Evolutionary conservation across 2,797 vertebrate genomes (phyloP), one percentile per base, ranked within the genome.

Genomic region (Microctenopoma steveboyesi): DNA sequence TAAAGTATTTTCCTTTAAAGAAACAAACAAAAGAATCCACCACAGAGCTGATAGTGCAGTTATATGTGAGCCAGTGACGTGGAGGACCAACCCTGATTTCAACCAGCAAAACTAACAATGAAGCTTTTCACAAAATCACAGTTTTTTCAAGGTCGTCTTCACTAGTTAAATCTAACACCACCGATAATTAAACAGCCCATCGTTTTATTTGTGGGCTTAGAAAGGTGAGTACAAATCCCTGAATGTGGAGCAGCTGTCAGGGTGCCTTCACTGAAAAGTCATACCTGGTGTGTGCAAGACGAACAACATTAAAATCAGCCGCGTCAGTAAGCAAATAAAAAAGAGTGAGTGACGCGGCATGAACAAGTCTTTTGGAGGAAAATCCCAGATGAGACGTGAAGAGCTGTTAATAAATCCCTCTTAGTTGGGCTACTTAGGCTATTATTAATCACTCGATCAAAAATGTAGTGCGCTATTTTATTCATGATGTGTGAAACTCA

Each of bases 381-480:
- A 79, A 86, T 91, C 88, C 88, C 79, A 85, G 67, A 58, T 40
- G 71, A 83, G 70, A 77, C 45, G 77, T 74, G 75, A 68, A 30
- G 67, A 79, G 49, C 43, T 75, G 85, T 59, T 63, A 72, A 90
- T 87, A 85, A 81, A 91, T 93, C 93, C 93, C 90, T 89, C 90
- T 89, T 72, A 85, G 76, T 86, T 66, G 73, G 72, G 74, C 64
- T 87, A 84, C 88, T 86, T 66, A 74, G 72, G 74, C 64, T 87
- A 84, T 88, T 90, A 89, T 91, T 87, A 88, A 90, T 92, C 86
- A 86, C 85, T 84, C 83, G 86, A 88, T 86, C 86, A 86, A 86
- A 90, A 90, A 86, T 88, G 82, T 76, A 86, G 78, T 72, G 86
- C 85, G 81, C 78, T 91, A 62, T 90, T 82, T 85, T 82, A 82